Conservation (phyloP, 2,113 vertebrate genomes). For the Stegastes partitus region DNA sequence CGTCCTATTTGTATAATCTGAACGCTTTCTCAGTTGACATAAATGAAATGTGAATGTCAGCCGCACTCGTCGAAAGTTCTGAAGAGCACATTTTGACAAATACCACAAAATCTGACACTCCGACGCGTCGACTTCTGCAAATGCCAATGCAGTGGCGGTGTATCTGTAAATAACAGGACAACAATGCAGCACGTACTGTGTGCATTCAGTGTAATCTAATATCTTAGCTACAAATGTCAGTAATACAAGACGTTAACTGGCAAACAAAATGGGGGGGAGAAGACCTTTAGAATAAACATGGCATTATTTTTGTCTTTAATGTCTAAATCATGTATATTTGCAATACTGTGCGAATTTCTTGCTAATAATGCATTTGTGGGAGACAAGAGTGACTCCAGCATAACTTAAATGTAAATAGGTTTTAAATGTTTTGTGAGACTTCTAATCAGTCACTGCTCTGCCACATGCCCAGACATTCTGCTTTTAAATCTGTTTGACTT, state of each 20-base stretch:
- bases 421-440: neutral
- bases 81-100: constrained; percentile 8
- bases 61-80: neutral
- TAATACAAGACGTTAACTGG: neutral
- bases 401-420: constrained; percentile 4
- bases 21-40: neutral
- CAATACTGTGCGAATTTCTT: neutral
- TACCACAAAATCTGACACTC: neutral
- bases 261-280: too few relatives aligned
- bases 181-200: too few relatives aligned
- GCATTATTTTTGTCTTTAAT: neutral
- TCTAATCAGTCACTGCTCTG: neutral
- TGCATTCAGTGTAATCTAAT: neutral
- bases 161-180: neutral
- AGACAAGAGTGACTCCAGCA: neutral
- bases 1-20: neutral
- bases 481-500: neutral
- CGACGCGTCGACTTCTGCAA: neutral
- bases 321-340: neutral
- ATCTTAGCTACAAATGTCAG: neutral
- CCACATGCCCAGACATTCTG: neutral
- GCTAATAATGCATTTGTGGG: constrained; percentile 13
- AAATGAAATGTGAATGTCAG: constrained; percentile 8
- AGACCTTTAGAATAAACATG: neutral
- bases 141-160: constrained; percentile 7